These are phyloP conservation scores for Zosterops lateralis DNA, from an alignment of 2,113 vertebrate species.

Conservation along the genomic window DNA sequence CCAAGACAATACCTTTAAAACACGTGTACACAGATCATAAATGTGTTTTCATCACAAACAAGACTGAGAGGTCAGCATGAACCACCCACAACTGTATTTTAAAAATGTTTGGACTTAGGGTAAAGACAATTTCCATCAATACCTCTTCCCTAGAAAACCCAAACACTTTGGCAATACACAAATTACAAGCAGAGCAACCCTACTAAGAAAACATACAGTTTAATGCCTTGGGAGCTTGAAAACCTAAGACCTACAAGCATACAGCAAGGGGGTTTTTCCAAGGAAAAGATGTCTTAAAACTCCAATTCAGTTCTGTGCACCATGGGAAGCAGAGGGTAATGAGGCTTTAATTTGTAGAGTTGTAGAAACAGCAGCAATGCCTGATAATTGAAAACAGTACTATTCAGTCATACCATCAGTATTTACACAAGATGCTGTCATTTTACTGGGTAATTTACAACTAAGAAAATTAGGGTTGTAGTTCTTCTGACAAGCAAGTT, in stretches of 20 bases:
- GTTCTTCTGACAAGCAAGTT: background rate
- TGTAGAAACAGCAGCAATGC: background rate
- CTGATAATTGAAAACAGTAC: background rate
- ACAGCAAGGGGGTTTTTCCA: background rate
- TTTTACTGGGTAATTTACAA: background rate
- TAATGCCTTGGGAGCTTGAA: background rate
- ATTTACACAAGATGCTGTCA: background rate
- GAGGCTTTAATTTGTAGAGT: background rate
- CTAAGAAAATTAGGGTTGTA: background rate
- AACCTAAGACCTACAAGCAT: background rate
- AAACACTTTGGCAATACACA: background rate
- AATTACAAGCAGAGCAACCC: background rate
- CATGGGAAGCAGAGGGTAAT: background rate
- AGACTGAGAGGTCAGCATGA: background rate
- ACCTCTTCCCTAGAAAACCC: background rate
- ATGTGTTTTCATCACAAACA: background rate
- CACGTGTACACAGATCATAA: background rate
- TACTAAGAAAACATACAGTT: background rate
- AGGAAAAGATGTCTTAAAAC: background rate
- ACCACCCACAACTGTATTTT: background rate
- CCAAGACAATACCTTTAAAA: background rate
- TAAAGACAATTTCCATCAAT: background rate
- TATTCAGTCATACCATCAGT: background rate
- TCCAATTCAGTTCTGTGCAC: background rate
- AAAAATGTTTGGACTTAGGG: background rate